Evolutionary conservation across 2,888 invertebrate species (phyloP).

Genomic region (Meghimatium bilineatum): DNA sequence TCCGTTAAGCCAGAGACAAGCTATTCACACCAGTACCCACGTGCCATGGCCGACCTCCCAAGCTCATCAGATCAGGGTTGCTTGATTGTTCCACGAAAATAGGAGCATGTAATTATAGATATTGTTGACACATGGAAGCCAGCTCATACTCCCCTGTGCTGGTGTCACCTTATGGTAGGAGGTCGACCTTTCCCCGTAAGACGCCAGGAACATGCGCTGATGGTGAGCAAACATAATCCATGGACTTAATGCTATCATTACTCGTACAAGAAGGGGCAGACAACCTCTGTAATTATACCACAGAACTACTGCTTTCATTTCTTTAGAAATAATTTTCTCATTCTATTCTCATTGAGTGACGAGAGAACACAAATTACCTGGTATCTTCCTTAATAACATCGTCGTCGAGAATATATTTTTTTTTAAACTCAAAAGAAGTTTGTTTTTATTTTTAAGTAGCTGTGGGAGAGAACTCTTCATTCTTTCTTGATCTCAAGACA

Average conservation of each 20-base stretch:
- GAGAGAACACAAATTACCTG: too few relatives aligned
- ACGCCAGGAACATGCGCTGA: slow-evolving; percentile 8
- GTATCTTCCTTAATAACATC: background rate
- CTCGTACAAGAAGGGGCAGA: background rate
- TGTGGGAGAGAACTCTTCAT: background rate
- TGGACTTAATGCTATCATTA: slow-evolving; percentile 33
- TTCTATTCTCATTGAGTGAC: background rate
- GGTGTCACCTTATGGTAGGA: slow-evolving; percentile 32
- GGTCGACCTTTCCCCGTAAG: background rate
- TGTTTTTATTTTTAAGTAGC: background rate
- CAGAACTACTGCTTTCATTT: slow-evolving; percentile 4
- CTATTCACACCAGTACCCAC: background rate
- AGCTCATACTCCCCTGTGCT: background rate
- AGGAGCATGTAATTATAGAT: slow-evolving; percentile 46
- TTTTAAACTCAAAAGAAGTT: background rate
- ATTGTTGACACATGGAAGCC: slow-evolving; percentile 37
- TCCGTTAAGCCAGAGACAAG: slow-evolving; percentile 16
- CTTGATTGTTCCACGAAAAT: background rate
- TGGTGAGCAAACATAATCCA: slow-evolving; percentile 17
- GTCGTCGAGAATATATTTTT: background rate
- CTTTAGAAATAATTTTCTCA: background rate
- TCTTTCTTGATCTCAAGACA: background rate
- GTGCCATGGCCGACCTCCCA: background rate
- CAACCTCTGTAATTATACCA: slow-evolving; percentile 21
- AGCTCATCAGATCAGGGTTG: background rate